Evolutionary conservation across 2,113 vertebrate species (phyloP).

Genomic region (Procavia capensis): DNA sequence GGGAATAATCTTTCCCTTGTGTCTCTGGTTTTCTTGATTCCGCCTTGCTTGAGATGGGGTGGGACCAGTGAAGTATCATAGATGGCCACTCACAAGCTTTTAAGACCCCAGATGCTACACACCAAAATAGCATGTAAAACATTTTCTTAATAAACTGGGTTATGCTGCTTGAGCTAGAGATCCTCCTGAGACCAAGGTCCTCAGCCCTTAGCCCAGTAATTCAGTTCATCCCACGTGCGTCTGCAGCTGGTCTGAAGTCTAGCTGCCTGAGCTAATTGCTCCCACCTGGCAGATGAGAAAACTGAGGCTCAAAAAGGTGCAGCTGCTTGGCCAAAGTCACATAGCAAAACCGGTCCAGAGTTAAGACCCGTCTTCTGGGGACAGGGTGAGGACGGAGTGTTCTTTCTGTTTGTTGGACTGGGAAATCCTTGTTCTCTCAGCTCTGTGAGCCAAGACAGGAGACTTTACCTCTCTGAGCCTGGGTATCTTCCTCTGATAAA

Average conservation of each 20-base stretch:
- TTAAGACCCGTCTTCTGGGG: background rate
- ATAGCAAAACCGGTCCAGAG: background rate
- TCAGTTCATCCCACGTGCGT: background rate
- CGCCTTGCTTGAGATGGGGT: too few relatives aligned
- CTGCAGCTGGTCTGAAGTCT: background rate
- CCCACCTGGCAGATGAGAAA: background rate
- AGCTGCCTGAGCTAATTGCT: background rate
- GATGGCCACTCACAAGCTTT: too few relatives aligned
- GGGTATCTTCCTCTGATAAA: background rate
- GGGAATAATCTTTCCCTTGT: too few relatives aligned
- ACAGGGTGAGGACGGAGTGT: background rate
- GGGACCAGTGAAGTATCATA: too few relatives aligned
- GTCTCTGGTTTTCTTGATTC: too few relatives aligned
- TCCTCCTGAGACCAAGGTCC: too few relatives aligned
- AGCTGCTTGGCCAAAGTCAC: background rate
- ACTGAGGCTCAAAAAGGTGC: background rate
- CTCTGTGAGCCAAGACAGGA: conserved; percentile 7
- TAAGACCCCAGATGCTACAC: too few relatives aligned
- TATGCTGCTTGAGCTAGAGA: too few relatives aligned
- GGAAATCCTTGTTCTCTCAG: background rate
- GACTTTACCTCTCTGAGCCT: conserved; percentile 1
- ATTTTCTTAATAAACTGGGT: too few relatives aligned
- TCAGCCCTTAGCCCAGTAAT: too few relatives aligned
- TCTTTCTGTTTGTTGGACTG: conserved; percentile 3
- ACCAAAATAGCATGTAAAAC: too few relatives aligned